Base-by-base conservation (phyloP, 64 coral and sea anemone genomes). In the Actinia equina region DNA sequence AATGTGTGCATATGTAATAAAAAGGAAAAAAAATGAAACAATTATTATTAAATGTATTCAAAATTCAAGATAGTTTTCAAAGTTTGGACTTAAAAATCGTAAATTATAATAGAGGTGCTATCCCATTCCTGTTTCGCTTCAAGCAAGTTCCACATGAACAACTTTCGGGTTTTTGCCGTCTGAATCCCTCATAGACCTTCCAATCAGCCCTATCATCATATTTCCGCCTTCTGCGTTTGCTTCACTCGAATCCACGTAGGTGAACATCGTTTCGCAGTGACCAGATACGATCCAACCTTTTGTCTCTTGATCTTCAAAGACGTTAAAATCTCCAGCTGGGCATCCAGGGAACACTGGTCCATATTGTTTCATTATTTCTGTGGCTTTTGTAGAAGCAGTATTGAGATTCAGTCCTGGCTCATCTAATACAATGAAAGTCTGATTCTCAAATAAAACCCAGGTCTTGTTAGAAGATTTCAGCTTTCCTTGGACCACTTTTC, bases 381-480 rank as follows among this genome's bases (percentile, higher is more conserved):
- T 95, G 52, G 90, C 94, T 92, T 95, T 89, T 43, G 51, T 17
- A n/a, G 49, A 59, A 14, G 90, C 88, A 20, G 87, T 86, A 30
- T 89, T 83, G 18, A 56, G 26, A 37, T 61, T 89, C 30, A 82
- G 25, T 6, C 83, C 88, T 53, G 80, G 59, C 46, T 94, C 89
- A 20, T 69, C 84, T 12, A 91, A 59, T 74, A 95, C 82, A 16
- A 95, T 89, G 52, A 89, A 91, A 14, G 89, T 91, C 17, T 89
- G 88, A 27, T 91, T 25, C 59, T 88, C 60, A 79, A 91, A 95
- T 61, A 91, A 89, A 14, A 95, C 93, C 89, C 93, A 95, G n/a
- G 81, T 84, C 74, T 95, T 95, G 59, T 78, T 85, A 23, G 71
- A 60, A 58, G 76, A 84, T 45, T 55, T 37, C 19, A 82, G 80